phyloP scores from a whole-genome alignment of 35 echinoderm and acorn worm species.

The Strongylocentrotus purpuratus region DNA sequence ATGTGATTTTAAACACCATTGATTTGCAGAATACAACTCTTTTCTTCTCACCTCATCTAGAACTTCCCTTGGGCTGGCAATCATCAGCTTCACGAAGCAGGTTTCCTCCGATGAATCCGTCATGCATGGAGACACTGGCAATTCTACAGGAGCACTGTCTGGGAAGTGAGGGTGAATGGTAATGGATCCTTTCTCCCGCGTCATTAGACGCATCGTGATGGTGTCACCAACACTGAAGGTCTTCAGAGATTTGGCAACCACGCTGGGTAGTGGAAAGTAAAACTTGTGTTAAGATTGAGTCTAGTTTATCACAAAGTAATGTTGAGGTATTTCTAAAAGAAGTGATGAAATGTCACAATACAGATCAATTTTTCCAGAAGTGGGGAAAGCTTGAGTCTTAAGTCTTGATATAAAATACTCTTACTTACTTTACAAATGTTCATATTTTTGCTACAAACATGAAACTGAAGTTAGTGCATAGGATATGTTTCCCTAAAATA shows the following conservation, averaged over 20 bases:
- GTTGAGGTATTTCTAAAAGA: not conserved
- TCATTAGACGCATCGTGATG: slow-evolving; percentile 96
- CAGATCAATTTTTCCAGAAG: not conserved
- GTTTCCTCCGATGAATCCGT: slow-evolving; percentile 51
- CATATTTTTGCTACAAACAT: too few species aligned
- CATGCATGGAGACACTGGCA: not conserved
- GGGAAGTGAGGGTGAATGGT: slow-evolving; percentile 65
- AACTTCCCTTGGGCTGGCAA: slow-evolving; percentile 73
- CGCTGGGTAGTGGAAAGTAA: slow-evolving; percentile 64
- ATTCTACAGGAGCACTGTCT: not conserved
- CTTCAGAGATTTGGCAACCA: slow-evolving; percentile 73
- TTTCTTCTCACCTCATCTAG: slow-evolving; percentile 50
- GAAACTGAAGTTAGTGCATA: too few species aligned
- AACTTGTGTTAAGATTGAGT: not conserved
- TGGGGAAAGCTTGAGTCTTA: too few species aligned
- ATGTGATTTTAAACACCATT: not conserved
- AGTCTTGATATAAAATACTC: too few species aligned
- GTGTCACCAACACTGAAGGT: slow-evolving; percentile 72
- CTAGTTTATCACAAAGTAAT: not conserved
- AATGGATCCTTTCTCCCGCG: slow-evolving; percentile 90
- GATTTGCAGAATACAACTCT: not conserved
- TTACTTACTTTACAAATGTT: too few species aligned
- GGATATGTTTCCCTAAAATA: too few species aligned
- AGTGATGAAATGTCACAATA: not conserved
- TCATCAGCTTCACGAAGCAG: slow-evolving; percentile 82